Conservation (phyloP, 2,888 invertebrate genomes). For the Punctoribates punctum region DNA sequence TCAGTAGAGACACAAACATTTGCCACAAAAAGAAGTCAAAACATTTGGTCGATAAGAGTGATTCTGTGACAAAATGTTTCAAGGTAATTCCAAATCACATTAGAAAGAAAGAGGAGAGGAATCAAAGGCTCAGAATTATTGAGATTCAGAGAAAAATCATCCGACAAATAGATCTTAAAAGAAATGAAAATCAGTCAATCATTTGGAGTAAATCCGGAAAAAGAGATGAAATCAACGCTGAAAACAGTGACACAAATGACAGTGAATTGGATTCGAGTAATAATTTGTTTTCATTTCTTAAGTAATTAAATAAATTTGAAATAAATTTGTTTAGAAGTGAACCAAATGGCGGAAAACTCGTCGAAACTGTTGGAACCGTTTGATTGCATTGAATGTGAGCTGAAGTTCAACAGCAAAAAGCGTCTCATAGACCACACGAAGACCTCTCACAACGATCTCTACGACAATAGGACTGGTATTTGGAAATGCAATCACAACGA, state of each 20-base stretch:
- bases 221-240: neutral
- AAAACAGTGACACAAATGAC: neutral
- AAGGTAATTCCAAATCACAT: neutral
- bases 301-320: neutral
- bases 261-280: neutral
- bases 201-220: neutral
- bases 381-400: constrained; percentile 7
- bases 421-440: neutral
- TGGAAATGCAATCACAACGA: neutral
- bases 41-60: neutral
- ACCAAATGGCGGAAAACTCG: neutral
- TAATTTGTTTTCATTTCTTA: neutral
- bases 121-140: neutral
- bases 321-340: neutral
- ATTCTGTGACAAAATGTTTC: neutral
- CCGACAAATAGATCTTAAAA: neutral
- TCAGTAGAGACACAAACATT: neutral
- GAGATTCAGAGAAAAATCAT: neutral
- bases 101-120: neutral
- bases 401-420: neutral
- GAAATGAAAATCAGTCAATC: neutral
- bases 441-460: neutral
- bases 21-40: neutral
- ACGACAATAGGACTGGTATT: neutral
- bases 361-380: neutral